Evolutionary conservation across 2,888 invertebrate species (phyloP).

Genomic region (Tenodera sinensis): DNA sequence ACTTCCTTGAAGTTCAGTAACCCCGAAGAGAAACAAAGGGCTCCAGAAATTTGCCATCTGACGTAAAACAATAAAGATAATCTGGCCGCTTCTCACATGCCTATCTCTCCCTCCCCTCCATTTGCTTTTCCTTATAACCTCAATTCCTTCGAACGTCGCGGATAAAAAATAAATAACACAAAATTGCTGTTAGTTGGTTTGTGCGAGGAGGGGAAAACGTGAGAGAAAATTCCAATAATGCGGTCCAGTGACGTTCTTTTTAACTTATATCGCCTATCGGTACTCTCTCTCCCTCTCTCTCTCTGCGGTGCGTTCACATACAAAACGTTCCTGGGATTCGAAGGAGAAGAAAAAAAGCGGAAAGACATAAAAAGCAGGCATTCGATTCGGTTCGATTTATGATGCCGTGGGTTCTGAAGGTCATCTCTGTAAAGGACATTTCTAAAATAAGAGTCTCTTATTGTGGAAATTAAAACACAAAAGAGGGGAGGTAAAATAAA

Average conservation of each 20-base stretch:
- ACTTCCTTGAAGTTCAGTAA: not conserved
- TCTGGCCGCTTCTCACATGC: not conserved
- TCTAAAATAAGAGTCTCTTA: conserved; percentile 7
- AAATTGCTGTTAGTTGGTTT: not conserved
- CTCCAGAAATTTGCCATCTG: not conserved
- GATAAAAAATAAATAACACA: not conserved
- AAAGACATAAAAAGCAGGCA: not conserved
- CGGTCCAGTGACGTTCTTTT: not conserved
- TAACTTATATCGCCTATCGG: not conserved
- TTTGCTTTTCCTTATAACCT: not conserved
- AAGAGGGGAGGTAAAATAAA: not conserved
- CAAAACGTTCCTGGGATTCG: conserved; percentile 11
- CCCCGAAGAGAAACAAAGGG: not conserved
- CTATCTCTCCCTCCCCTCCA: not conserved
- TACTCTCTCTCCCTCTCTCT: not conserved
- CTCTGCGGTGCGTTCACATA: not conserved
- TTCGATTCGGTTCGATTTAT: conserved; percentile 17
- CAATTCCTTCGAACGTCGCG: not conserved
- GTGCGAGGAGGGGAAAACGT: not conserved
- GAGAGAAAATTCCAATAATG: conserved; percentile 13
- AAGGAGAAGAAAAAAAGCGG: not conserved
- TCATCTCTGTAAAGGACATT: not conserved
- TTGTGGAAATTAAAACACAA: not conserved
- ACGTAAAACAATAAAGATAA: not conserved
- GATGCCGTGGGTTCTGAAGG: not conserved